phyloP scores from a whole-genome alignment of 2,888 invertebrate genomes.

The Dexiosoma caninum region DNA sequence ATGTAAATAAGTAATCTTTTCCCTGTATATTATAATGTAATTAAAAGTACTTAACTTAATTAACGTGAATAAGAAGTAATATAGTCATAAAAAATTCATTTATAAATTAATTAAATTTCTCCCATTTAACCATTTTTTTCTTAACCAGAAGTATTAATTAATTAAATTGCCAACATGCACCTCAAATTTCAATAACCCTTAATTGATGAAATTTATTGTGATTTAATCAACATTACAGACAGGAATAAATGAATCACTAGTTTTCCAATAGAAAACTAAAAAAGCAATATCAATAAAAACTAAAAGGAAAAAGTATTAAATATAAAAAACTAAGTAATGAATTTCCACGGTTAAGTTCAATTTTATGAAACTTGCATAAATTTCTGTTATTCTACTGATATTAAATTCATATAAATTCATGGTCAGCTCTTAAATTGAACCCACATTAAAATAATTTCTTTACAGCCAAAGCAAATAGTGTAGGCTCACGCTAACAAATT shows the following conservation, averaged over 20 bases:
- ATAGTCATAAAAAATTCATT: too few species aligned
- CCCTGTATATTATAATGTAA: too few species aligned
- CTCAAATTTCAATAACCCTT: constrained; percentile 11
- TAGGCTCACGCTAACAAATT: neutral
- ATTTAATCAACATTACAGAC: neutral
- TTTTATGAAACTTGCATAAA: neutral
- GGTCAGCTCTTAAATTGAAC: too few species aligned
- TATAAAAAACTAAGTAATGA: neutral
- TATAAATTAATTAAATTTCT: too few species aligned
- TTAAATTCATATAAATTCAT: too few species aligned
- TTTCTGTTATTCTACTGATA: too few species aligned
- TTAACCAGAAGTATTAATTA: constrained; percentile 13
- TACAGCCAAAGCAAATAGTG: neutral
- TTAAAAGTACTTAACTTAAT: neutral
- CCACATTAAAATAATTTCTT: too few species aligned
- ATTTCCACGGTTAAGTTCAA: neutral
- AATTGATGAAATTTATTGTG: neutral
- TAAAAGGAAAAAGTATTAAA: neutral
- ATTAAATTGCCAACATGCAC: constrained; percentile 27
- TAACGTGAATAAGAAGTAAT: neutral
- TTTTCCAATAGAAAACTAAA: too few species aligned
- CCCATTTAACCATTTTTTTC: too few species aligned
- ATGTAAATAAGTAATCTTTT: too few species aligned
- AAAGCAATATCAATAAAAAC: too few species aligned
- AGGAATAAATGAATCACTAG: constrained; percentile 1